Conservation (phyloP, 2,113 vertebrate species). For the Trinectes maculatus region DNA sequence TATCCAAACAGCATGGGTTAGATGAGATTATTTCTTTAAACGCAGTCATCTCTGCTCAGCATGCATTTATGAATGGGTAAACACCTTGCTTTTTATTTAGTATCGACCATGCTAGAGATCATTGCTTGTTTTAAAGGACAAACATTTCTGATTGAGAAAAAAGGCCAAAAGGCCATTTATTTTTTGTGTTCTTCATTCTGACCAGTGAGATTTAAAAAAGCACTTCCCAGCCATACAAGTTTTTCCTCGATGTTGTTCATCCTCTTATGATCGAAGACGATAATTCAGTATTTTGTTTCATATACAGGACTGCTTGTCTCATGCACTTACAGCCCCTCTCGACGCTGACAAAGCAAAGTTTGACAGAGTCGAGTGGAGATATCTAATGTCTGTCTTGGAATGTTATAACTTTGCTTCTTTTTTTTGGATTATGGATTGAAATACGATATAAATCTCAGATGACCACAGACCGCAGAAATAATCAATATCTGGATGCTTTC, state of each 20-base stretch:
- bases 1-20: too few relatives aligned
- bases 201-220: neutral
- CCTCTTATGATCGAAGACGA: neutral
- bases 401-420: constrained; percentile 1
- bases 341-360: constrained; percentile 6
- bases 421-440: constrained; percentile 14
- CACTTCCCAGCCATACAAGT: neutral
- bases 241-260: neutral
- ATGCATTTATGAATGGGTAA: neutral
- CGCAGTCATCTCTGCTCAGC: too few relatives aligned
- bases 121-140: neutral
- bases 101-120: neutral
- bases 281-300: neutral
- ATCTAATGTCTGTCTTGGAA: constrained; percentile 3
- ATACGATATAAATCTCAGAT: constrained; percentile 11
- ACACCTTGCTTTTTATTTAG: neutral
- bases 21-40: too few relatives aligned
- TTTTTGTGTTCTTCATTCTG: neutral
- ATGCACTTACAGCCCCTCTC: neutral
- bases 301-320: neutral
- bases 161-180: neutral
- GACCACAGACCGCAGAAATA: constrained; percentile 12
- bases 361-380: constrained; percentile 14
- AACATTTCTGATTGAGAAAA: neutral
- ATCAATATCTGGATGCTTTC: constrained; percentile 6